Evolutionary conservation across 1,140 invertebrate species (phyloP), one percentile per base, ranked within the genome.

Genomic region (Heliothis subflexa): DNA sequence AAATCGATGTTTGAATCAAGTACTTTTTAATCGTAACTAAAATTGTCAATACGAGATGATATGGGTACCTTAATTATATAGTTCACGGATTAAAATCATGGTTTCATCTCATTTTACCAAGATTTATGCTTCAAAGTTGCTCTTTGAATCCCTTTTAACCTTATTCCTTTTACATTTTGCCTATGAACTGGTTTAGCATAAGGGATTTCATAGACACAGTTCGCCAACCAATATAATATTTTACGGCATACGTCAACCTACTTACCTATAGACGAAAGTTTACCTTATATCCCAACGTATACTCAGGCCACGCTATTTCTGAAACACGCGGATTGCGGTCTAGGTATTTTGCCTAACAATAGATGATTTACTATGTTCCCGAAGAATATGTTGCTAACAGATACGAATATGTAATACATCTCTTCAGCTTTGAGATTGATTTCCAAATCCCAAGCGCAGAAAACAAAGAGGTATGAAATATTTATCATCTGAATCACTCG

Each of bases 211-310:
- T 89, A 79, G 81, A 28, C 77, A 88, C 78, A 80, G 86, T 88
- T 89, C 88, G 85, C 85, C 88, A 86, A 66, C 55, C 79, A 72
- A 79, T 81, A 70, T 66, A 47, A 47, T 78, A 70, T 75, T 84
- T 73, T 62, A 50, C 78, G 77, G 47, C 68, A 73, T 77, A 81
- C 84, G 83, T 89, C 82, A 86, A 40, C 83, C 72, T 59, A 68
- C 78, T 79, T 82, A 75, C 81, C 57, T 79, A 57, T 75, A 55
- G 64, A 71, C 68, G 25, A 70, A 57, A 72, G 83, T 85, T 88
- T 88, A 85, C 87, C 83, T 85, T 86, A 86, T 84, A 85, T 88
- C 88, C 85, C 85, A 78, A 83, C 78, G 80, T 82, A 68, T 50
- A 84, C 83, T 82, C 61, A 74, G 40, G 59, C 83, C 57, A 61